phyloP scores from a whole-genome alignment of 2,888 invertebrate genomes.

The Drosophila demipolita region DNA sequence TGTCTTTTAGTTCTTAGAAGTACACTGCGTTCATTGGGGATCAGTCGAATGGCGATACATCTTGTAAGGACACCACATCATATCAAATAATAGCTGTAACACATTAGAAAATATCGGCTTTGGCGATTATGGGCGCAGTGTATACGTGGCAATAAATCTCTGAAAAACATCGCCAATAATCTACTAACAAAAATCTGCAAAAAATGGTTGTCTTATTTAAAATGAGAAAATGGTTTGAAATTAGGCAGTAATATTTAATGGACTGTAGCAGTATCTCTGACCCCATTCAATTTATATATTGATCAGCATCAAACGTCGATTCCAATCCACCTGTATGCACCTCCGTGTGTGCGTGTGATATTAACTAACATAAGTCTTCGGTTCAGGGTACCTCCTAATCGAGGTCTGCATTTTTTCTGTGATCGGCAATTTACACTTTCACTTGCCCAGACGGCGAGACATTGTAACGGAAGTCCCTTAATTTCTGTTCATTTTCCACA shows the following conservation, averaged over 20 bases:
- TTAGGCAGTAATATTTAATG: neutral
- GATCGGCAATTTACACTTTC: constrained; percentile 61
- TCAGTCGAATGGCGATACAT: too few relatives aligned
- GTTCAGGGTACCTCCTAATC: neutral
- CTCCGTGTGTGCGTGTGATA: neutral
- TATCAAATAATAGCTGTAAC: neutral
- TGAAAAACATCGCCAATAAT: too few relatives aligned
- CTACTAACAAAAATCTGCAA: neutral
- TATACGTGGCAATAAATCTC: too few relatives aligned
- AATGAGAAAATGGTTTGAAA: neutral
- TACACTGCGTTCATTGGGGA: too few relatives aligned
- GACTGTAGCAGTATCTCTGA: neutral
- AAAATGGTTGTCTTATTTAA: neutral
- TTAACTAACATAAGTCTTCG: neutral
- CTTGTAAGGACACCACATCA: neutral
- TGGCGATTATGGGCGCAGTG: too few relatives aligned
- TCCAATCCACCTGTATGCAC: neutral
- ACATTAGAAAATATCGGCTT: too few relatives aligned
- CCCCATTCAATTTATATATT: neutral
- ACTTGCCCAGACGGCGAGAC: constrained; percentile 83
- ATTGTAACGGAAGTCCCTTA: constrained; percentile 84
- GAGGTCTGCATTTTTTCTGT: constrained; percentile 5
- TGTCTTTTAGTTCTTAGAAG: too few relatives aligned
- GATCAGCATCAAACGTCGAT: neutral
- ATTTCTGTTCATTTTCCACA: constrained; percentile 82